These are phyloP conservation scores for Tribolium castaneum DNA, from an alignment of 1,140 invertebrate genomes.

Conservation along the genomic window DNA sequence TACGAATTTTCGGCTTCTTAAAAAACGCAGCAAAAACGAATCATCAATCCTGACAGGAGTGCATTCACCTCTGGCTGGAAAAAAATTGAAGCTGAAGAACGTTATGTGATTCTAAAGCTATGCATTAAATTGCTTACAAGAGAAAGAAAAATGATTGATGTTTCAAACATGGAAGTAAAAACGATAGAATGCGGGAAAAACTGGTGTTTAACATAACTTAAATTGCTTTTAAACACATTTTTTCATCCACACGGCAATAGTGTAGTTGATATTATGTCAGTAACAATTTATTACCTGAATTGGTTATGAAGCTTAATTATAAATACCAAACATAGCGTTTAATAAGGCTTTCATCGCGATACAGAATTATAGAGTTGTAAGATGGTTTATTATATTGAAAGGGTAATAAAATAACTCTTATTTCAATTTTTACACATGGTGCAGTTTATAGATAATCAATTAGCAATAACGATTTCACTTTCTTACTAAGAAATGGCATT, in stretches of 20 bases:
- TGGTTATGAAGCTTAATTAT: background rate
- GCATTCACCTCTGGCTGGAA: slow-evolving; percentile 78
- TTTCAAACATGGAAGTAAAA: background rate
- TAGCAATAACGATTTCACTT: background rate
- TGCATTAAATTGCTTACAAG: background rate
- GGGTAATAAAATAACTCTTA: background rate
- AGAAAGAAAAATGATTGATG: background rate
- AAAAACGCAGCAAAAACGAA: slow-evolving; percentile 84
- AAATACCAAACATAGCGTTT: background rate
- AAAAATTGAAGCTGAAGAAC: slow-evolving; percentile 31
- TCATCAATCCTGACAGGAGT: slow-evolving; percentile 83
- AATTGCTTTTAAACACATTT: too few relatives aligned
- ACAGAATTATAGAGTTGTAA: background rate
- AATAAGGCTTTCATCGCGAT: background rate
- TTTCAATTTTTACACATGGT: background rate
- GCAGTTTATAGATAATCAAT: background rate
- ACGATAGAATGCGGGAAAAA: background rate
- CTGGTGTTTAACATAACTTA: background rate
- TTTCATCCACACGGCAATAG: too few relatives aligned
- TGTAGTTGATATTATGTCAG: background rate
- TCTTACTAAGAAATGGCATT: background rate
- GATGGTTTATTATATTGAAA: background rate
- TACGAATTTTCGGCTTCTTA: slow-evolving; percentile 85
- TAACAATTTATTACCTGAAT: background rate
- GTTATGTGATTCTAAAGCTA: background rate